phyloP scores from a whole-genome alignment of 1,140 invertebrate genomes.

The Drosophila malerkotliana region DNA sequence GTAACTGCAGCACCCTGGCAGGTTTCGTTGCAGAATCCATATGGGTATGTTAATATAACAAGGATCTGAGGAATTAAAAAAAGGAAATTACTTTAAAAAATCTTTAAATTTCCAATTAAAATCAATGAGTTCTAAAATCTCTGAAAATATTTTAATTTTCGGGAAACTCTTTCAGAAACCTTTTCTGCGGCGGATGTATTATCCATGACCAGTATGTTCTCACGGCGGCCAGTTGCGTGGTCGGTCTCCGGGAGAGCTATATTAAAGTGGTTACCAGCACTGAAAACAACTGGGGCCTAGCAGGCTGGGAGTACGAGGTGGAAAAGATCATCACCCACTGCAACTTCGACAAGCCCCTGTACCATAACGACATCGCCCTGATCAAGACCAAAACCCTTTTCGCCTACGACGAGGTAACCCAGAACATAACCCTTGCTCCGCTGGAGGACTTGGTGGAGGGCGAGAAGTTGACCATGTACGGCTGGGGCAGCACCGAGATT shows the following conservation, averaged over 20 bases:
- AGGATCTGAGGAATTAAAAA: neutral
- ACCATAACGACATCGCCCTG: slow-evolving; percentile 85
- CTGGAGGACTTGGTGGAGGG: slow-evolving; percentile 56
- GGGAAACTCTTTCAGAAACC: slow-evolving; percentile 50
- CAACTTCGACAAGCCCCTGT: slow-evolving; percentile 75
- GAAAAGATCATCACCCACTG: slow-evolving; percentile 64
- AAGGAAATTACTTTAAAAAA: neutral
- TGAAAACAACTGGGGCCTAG: slow-evolving; percentile 61
- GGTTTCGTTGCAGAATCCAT: slow-evolving; percentile 74
- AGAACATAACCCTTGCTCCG: slow-evolving; percentile 76
- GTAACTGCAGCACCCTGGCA: slow-evolving; percentile 82
- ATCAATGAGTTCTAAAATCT: neutral
- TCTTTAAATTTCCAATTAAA: neutral
- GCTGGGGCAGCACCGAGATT: slow-evolving; percentile 84
- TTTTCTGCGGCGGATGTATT: slow-evolving; percentile 84
- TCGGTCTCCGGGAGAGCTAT: slow-evolving; percentile 48
- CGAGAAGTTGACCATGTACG: slow-evolving; percentile 84
- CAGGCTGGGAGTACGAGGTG: slow-evolving; percentile 58
- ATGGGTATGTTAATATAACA: slow-evolving; percentile 32
- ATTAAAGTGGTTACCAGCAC: slow-evolving; percentile 69
- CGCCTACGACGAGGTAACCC: slow-evolving; percentile 83
- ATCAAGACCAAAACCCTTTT: slow-evolving; percentile 83
- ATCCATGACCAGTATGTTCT: slow-evolving; percentile 78
- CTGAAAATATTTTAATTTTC: neutral
- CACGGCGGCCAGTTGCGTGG: slow-evolving; percentile 84